These are phyloP conservation scores for Tursiops truncatus DNA, from an alignment of 2,113 vertebrate genomes.

Conservation along the genomic window DNA sequence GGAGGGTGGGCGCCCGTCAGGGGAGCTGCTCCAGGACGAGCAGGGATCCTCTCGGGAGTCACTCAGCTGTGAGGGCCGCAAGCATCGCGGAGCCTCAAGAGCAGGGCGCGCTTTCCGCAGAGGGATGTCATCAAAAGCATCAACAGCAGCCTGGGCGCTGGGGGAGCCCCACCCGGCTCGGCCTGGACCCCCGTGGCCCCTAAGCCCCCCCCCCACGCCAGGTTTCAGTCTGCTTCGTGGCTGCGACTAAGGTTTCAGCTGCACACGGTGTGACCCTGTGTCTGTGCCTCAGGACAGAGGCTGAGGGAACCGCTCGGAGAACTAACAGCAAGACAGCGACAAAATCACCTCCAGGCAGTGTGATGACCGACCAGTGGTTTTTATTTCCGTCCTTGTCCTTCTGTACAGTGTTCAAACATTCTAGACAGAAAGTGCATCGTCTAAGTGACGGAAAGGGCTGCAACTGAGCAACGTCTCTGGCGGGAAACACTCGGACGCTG, in stretches of 20 bases:
- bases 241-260: no score
- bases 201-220: no score
- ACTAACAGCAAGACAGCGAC: no score
- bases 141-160: no score
- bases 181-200: no score
- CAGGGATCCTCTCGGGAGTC: neutral
- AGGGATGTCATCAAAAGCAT: no score
- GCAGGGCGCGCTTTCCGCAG: neutral
- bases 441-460: neutral
- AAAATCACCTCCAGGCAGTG: no score
- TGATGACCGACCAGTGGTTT: neutral
- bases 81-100: neutral
- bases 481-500: neutral
- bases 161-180: no score
- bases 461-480: neutral
- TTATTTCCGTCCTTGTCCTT: neutral
- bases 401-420: neutral
- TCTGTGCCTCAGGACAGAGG: no score
- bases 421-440: neutral
- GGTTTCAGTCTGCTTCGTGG: no score
- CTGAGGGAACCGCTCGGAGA: no score
- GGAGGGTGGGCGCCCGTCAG: fast-evolving
- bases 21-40: fast-evolving
- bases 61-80: neutral
- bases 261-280: no score